Evolutionary conservation across 2,113 vertebrate genomes (phyloP), one percentile per base, ranked within the genome.

Genomic region (Neofelis nebulosa): DNA sequence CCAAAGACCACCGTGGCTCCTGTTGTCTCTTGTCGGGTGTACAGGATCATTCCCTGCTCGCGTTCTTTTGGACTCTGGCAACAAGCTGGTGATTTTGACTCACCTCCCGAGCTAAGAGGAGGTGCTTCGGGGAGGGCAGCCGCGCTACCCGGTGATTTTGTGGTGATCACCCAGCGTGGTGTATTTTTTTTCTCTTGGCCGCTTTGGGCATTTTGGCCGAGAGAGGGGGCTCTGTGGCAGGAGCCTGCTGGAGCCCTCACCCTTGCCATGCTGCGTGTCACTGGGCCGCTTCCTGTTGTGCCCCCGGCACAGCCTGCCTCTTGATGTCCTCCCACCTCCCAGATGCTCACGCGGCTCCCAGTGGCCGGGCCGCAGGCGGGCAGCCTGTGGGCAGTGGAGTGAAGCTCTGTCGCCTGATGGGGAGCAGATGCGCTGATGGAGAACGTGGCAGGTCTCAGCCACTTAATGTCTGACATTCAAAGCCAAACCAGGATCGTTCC

Each of bases 341-440:
- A 23, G 82, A 73, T 45, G 4, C 74, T 91, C 92, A 4, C 21
- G 50, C 61, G 91, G 95, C 97, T 96, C 95, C 96, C 89, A 48
- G 93, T 63, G 97, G 98, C 98, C 73, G 85, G 98, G 96, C 93
- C 97, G 61, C 61, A 97, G 93, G 80, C 45, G 65, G 98, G 94
- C 93, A 81, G 83, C 94, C 92, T 29, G 27, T 96, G 96, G 96
- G 92, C 95, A 92, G 96, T 93, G 48, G 1, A 92, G 97, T 80
- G 92, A 73, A 91, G 97, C 98, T 36, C 57, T 95, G 95, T 95
- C 73, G 82, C 93, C 38, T 98, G 98, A 98, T 68, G 10, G 98
- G 97, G 61, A 98, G 98, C 98, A 98, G 98, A 98, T 98, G 98
- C 97, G 96, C 85, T 96, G 94, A 97, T 96, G 96, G 36, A 57